phyloP scores from a whole-genome alignment of 1,140 invertebrate genomes.

The Papilio polyxenes region DNA sequence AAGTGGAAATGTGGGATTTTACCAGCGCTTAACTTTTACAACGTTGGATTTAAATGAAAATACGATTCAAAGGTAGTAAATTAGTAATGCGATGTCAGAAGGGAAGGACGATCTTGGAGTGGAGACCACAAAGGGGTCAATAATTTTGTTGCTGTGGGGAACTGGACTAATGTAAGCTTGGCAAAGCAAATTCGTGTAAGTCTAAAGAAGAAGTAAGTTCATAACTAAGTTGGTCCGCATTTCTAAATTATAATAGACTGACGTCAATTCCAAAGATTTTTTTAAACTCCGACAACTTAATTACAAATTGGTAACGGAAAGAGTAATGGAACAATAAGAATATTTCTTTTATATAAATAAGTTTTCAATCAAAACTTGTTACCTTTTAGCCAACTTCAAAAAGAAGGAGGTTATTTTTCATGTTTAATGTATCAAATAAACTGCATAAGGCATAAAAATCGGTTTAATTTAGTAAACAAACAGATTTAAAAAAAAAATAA shows the following conservation, averaged over 20 bases:
- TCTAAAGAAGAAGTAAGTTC: too few species aligned
- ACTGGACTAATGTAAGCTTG: background rate
- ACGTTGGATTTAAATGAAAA: background rate
- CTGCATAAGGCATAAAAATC: background rate
- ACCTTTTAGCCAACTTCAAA: too few species aligned
- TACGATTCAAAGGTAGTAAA: background rate
- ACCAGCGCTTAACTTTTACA: background rate
- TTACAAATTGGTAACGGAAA: background rate
- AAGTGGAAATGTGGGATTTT: constrained; percentile 13
- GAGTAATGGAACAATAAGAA: background rate
- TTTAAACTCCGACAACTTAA: background rate
- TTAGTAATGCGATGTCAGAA: background rate
- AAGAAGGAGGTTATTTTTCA: too few species aligned
- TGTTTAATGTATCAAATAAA: background rate
- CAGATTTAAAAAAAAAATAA: background rate
- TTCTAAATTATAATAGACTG: background rate
- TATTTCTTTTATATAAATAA: background rate
- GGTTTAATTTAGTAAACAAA: background rate
- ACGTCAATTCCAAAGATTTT: background rate
- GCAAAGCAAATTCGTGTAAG: too few species aligned
- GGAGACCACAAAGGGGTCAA: background rate
- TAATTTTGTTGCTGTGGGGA: background rate
- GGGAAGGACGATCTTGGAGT: background rate
- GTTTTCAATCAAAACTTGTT: background rate
- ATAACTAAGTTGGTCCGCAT: background rate